Base-by-base conservation (phyloP, 2,797 vertebrate genomes). In the Tiaroga cobitis region DNA sequence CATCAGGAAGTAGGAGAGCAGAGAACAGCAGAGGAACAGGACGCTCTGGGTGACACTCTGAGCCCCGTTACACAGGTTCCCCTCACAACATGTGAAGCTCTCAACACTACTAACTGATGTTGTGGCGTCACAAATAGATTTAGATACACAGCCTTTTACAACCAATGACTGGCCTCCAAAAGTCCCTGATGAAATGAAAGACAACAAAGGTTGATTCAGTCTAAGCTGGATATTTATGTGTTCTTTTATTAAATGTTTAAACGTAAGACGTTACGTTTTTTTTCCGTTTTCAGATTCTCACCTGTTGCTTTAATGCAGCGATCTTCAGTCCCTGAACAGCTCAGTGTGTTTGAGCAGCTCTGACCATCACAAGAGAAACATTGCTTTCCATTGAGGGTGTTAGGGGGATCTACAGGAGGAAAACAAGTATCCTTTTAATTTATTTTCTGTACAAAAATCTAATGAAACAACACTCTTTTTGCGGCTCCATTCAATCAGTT, bases 141-240 rank as follows among this genome's bases (percentile, higher is more conserved):
- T 34, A 76, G 73, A 54, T 0, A 0, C 29, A 37, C 73, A 76
- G 29, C 73, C 73, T 76, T 76, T 76, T 2, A 51, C 1, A 1
- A 8, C 9, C 0, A 0, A 0, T 34, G n/a, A 0, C 70, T 0
- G 41, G 8, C 4, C 21, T 9, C 0, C 41, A 9, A 0, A 2
- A 10, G 4, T 5, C 8, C 0, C 70, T 73, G 41, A 72, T 43
- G n/a, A 18, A 72, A 72, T 3, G 4, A 39, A 24, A 39, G 9
- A 69, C 24, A 69, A n/a, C 9, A 13, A 8, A 70, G 5, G 5
- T 15, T n/a, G 19, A n/a, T 39, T 41, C 13, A 15, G 43, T 15
- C 43, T 15, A 46, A 46, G 43, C 13, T 46, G 13, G 43, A 46
- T 1, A 46, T 4, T 15, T 46, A 46, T 46, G 13, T 46, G 43